These are phyloP conservation scores for Crenichthys baileyi DNA, from an alignment of 2,797 vertebrate genomes.

Conservation along the genomic window DNA sequence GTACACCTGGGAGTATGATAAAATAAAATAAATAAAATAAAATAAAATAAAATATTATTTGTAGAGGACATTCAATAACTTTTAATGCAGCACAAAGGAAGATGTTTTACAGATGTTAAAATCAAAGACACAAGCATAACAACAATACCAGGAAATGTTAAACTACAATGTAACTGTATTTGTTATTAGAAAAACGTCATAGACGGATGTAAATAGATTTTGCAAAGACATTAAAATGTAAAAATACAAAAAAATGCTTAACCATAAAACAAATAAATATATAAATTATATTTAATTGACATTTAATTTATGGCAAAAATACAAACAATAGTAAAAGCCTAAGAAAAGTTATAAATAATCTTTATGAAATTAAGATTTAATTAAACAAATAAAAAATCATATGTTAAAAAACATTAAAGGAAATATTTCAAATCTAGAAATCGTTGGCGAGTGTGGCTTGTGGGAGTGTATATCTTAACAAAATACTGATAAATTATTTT, in stretches of 20 bases:
- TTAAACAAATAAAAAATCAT: not conserved
- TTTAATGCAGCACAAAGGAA: not conserved
- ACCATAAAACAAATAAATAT: not conserved
- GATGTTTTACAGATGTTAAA: not conserved
- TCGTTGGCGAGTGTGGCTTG: not conserved
- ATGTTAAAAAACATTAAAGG: not conserved
- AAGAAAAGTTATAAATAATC: not conserved
- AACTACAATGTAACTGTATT: not conserved
- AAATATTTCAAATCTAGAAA: not conserved
- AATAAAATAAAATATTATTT: too few species aligned
- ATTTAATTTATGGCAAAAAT: not conserved
- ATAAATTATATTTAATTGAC: not conserved
- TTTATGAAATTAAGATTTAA: not conserved
- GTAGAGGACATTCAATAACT: not conserved
- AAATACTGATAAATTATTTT: not conserved
- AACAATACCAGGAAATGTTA: too few species aligned
- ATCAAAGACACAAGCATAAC: not conserved
- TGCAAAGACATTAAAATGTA: not conserved
- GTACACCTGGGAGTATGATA: too few species aligned
- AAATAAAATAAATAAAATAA: too few species aligned
- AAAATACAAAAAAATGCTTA: not conserved
- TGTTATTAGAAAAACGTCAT: not conserved
- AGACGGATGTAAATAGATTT: not conserved
- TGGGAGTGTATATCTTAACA: not conserved
- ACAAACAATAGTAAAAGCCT: not conserved